These are phyloP conservation scores for Fragum fragum DNA, from an alignment of 2,888 invertebrate species.

Conservation along the genomic window DNA sequence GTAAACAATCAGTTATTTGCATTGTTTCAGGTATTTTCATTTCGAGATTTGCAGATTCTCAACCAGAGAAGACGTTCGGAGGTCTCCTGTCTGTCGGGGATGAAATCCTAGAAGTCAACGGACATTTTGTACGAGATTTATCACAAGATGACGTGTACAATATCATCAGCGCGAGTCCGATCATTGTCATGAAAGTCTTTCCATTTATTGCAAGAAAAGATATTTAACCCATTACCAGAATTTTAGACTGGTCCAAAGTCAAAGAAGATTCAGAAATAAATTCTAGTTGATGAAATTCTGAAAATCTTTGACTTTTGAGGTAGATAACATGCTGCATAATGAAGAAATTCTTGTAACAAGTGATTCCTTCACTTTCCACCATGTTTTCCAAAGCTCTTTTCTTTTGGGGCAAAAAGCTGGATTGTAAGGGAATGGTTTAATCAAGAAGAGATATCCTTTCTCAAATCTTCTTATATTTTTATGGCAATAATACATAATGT, in stretches of 20 bases:
- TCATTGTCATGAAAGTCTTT: conserved; percentile 76
- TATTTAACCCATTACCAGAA: too few species aligned
- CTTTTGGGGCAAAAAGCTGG: neutral
- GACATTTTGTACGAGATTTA: conserved; percentile 75
- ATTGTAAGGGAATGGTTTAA: neutral
- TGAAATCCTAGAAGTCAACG: conserved; percentile 85
- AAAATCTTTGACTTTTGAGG: too few species aligned
- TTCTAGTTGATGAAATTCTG: too few species aligned
- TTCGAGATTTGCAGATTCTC: conserved; percentile 81
- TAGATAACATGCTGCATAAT: neutral
- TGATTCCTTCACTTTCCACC: too few species aligned
- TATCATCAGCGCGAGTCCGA: conserved; percentile 80
- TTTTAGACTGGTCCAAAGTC: too few species aligned
- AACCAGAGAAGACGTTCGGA: conserved; percentile 81
- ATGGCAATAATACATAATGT: too few species aligned
- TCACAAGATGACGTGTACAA: conserved; percentile 84
- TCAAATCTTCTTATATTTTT: too few species aligned
- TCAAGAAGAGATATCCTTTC: neutral
- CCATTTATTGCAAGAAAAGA: conserved; percentile 76
- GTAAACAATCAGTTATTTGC: too few species aligned
- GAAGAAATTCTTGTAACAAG: too few species aligned
- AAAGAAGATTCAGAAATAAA: too few species aligned
- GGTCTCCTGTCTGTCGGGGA: conserved; percentile 85
- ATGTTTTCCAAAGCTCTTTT: too few species aligned
- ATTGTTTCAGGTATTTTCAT: conserved; percentile 83